phyloP scores from a whole-genome alignment of 2,888 invertebrate genomes.

The Cantharis rufa region DNA sequence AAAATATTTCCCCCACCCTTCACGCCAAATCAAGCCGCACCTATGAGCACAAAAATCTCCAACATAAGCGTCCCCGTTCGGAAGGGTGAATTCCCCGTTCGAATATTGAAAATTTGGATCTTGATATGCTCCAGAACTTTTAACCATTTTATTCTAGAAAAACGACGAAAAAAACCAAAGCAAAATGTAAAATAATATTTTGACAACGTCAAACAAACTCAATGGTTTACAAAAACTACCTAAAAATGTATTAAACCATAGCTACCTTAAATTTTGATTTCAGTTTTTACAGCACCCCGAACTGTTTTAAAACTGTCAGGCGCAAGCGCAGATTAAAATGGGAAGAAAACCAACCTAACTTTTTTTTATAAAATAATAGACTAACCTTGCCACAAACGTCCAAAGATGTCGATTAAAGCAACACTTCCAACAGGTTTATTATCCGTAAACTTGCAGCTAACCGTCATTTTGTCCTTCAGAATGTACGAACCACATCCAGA shows the following conservation, averaged over 20 bases:
- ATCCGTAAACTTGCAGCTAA: constrained; percentile 58
- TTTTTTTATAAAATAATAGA: too few species aligned
- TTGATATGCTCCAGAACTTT: not conserved
- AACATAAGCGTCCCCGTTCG: constrained; percentile 63
- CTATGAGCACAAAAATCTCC: constrained; percentile 63
- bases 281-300: too few species aligned
- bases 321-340: too few species aligned
- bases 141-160: not conserved
- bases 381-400: constrained; percentile 59
- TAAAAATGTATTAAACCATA: not conserved
- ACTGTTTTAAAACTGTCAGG: too few species aligned
- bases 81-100: constrained; percentile 55
- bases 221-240: not conserved
- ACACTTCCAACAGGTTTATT: constrained; percentile 59
- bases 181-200: not conserved
- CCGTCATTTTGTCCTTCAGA: constrained; percentile 58
- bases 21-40: constrained; percentile 54
- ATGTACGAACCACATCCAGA: constrained; percentile 57
- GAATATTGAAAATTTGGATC: constrained; percentile 34
- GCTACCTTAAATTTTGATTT: not conserved
- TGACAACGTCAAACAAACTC: not conserved
- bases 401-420: constrained; percentile 59
- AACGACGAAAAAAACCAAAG: not conserved
- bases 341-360: too few species aligned
- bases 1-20: constrained; percentile 59